Percentiles rank a stretch among this genome's conserved stretches.
These are phyloP conservation scores for Reticulitermes lucifugus DNA, from an alignment of 2,888 invertebrate genomes.

Conservation along the genomic window DNA sequence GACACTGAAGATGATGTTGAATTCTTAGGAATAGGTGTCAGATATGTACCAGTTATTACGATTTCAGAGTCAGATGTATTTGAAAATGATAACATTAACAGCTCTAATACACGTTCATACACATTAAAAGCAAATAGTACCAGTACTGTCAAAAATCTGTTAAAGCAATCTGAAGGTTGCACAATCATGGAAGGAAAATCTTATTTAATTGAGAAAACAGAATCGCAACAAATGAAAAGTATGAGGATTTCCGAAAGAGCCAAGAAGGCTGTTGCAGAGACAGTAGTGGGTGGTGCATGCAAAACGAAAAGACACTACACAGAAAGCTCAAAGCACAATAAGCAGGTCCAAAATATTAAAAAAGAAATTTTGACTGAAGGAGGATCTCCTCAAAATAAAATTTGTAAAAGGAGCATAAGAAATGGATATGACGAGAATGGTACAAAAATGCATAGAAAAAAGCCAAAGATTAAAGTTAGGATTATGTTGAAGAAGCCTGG, in stretches of 20 bases:
- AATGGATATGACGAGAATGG: no score
- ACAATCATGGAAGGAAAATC: background rate
- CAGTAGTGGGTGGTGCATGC: background rate
- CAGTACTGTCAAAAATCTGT: background rate
- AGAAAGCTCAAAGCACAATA: background rate
- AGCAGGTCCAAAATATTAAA: background rate
- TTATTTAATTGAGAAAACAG: background rate
- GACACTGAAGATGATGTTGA: background rate
- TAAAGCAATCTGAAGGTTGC: background rate
- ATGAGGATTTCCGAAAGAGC: background rate
- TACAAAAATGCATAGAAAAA: no score
- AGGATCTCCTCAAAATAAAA: no score
- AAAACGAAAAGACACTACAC: background rate
- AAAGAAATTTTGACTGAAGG: background rate
- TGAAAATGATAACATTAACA: background rate
- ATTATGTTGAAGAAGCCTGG: no score
- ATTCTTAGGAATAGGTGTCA: background rate
- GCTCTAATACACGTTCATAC: background rate
- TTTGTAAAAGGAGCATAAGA: no score
- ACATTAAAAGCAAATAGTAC: background rate
- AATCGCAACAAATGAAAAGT: background rate
- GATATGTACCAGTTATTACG: background rate
- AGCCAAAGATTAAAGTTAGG: no score
- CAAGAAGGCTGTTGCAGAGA: background rate
- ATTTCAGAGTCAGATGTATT: background rate